Percentiles rank a stretch among this genome's conserved stretches.
Conservation (phyloP, 2,797 vertebrate species). For the Eutrigla gurnardus region DNA sequence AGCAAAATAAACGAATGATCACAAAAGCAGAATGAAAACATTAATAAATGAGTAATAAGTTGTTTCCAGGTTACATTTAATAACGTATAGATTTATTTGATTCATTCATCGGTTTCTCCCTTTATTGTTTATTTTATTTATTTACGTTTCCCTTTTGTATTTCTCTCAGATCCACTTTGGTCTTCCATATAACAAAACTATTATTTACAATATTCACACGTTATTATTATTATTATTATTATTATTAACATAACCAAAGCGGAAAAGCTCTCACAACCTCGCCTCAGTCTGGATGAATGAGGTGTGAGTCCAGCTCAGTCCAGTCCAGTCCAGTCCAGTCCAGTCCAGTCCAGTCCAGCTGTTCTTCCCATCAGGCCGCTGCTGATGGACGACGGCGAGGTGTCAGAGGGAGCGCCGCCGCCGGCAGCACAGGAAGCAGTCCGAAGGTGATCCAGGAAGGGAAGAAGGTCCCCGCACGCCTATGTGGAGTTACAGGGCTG, state of each 20-base stretch:
- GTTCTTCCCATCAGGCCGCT: slow-evolving; percentile 61
- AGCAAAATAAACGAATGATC: slow-evolving; percentile 21
- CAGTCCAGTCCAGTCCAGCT: slow-evolving; percentile 56
- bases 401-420: slow-evolving; percentile 14
- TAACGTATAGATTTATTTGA: slow-evolving; percentile 9
- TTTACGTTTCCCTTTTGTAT: neutral
- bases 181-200: slow-evolving; percentile 21
- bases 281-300: slow-evolving; percentile 5
- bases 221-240: slow-evolving; percentile 10
- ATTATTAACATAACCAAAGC: slow-evolving; percentile 8
- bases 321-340: slow-evolving; percentile 54
- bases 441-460: slow-evolving; percentile 58
- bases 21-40: neutral
- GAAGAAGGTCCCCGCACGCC: slow-evolving; percentile 8
- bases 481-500: slow-evolving; percentile 85
- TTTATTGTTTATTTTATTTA: too few relatives aligned
- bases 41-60: neutral
- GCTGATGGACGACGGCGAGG: slow-evolving; percentile 19
- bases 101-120: neutral
- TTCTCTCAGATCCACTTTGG: slow-evolving; percentile 9
- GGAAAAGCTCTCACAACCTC: neutral
- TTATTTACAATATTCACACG: slow-evolving; percentile 72
- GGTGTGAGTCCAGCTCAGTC: slow-evolving; percentile 49
- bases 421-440: slow-evolving; percentile 40
- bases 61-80: neutral